These are phyloP conservation scores for Drosophila ficusphila DNA, from an alignment of 1,140 invertebrate species.

Conservation along the genomic window DNA sequence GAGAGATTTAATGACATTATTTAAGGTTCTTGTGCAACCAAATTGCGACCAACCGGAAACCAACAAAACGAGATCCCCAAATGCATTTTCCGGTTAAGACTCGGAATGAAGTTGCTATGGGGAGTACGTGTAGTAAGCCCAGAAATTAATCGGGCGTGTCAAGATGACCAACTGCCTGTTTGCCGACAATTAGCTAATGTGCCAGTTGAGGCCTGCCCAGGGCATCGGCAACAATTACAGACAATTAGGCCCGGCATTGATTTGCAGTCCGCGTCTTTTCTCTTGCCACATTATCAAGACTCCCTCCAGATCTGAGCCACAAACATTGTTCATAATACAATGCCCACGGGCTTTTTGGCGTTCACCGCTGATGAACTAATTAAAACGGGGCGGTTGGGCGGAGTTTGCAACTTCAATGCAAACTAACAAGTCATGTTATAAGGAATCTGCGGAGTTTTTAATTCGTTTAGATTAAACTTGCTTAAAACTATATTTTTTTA, in stretches of 20 bases:
- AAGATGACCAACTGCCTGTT: neutral
- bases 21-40: too few relatives aligned
- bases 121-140: neutral
- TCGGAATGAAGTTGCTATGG: too few relatives aligned
- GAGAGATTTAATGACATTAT: too few relatives aligned
- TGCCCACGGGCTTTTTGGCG: neutral
- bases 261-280: slow-evolving; percentile 20
- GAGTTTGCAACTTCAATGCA: too few relatives aligned
- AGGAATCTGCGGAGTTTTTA: too few relatives aligned
- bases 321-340: slow-evolving; percentile 21
- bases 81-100: too few relatives aligned
- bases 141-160: too few relatives aligned
- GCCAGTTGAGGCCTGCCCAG: neutral
- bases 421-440: too few relatives aligned
- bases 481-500: too few relatives aligned
- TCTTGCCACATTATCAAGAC: slow-evolving; percentile 11
- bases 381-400: neutral
- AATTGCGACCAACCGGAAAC: too few relatives aligned
- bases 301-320: neutral
- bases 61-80: too few relatives aligned
- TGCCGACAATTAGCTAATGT: slow-evolving; percentile 32
- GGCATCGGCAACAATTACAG: slow-evolving; percentile 30
- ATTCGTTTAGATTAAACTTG: too few relatives aligned
- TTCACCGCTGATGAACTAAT: neutral
- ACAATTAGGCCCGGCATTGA: slow-evolving; percentile 34